Percentiles rank a stretch among this genome's conserved stretches.
These are phyloP conservation scores for Noturus placidus DNA, from an alignment of 2,113 vertebrate species.

Conservation along the genomic window DNA sequence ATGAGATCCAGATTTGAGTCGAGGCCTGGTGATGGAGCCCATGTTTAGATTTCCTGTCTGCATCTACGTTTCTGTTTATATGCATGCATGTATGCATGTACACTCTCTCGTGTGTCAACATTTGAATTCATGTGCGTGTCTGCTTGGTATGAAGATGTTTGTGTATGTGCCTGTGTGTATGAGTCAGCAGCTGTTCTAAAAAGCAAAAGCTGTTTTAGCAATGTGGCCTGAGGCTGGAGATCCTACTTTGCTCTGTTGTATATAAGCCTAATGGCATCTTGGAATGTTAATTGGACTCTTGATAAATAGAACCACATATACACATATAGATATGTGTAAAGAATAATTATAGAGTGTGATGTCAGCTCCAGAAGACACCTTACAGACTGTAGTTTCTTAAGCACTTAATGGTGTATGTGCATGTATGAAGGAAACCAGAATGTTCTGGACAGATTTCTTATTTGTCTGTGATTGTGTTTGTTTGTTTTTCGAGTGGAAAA, in stretches of 20 bases:
- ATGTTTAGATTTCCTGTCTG: background rate
- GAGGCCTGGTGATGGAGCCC: conserved; percentile 12
- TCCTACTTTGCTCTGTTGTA: conserved; percentile 55
- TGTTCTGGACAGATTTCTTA: conserved; percentile 57
- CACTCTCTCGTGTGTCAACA: background rate
- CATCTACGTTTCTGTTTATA: background rate
- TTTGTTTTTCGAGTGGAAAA: conserved; percentile 62
- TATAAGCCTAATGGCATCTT: conserved; percentile 66
- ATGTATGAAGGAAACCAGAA: conserved; percentile 62
- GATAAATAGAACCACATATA: conserved; percentile 67
- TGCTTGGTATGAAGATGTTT: conserved; percentile 47
- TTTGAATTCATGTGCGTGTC: conserved; percentile 38
- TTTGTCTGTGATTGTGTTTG: conserved; percentile 64
- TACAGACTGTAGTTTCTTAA: background rate
- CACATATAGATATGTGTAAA: conserved; percentile 55
- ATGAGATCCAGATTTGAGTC: conserved; percentile 37
- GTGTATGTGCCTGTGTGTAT: background rate
- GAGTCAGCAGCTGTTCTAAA: conserved; percentile 44
- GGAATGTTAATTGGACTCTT: conserved; percentile 74
- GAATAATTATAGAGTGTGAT: background rate
- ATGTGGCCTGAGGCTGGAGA: conserved; percentile 58
- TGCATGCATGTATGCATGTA: background rate
- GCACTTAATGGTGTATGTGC: conserved; percentile 40
- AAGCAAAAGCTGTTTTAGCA: conserved; percentile 59
- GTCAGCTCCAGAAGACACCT: background rate